Evolutionary conservation across 2,797 vertebrate genomes (phyloP), one percentile per base, ranked within the genome.

Genomic region (Percopsis omiscomaycus): DNA sequence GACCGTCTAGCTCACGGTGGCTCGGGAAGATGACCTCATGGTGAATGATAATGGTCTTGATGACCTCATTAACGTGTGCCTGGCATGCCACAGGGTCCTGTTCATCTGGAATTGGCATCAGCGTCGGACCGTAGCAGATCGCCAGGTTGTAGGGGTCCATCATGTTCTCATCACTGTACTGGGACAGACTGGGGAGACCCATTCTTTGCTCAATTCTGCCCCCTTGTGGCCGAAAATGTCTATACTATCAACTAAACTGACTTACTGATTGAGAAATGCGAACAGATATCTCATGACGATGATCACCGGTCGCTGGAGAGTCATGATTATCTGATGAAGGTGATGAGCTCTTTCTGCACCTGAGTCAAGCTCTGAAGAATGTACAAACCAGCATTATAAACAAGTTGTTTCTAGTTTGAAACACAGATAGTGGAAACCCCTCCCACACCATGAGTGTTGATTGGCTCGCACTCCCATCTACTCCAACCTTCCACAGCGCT

Each of bases 81-180:
- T 99, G 97, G 86, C 96, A 98, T 78, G 95, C 89, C 78, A 99
- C 97, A 0, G 96, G 97, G 83, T 99, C 97, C 87, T 98, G 96
- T 30, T 95, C 95, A 0, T 99, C 97, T 0, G 97, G 97, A 64
- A 98, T 98, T 71, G 96, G 97, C 95, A 99, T 98, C 86, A 99
- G 88, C 0, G 97, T 98, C 74, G 97, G 97, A 63, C 97, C 97
- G 2, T 98, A 99, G 93, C 97, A 99, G 90, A 98, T 98, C 77
- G 97, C 97, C 78, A 99, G 82, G 89, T 99, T 99, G 91, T 98
- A 98, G 70, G 97, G 93, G 79, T 99, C 97, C 97, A 99, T 99
- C 97, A 99, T 99, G 92, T 99, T 99, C 89, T 99, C 97, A 64
- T 99, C 97, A 0, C 97, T 98, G 86, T 98, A 98, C 90, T 98